Conservation (phyloP, 2,113 vertebrate species). For the Chaetura pelagica region DNA sequence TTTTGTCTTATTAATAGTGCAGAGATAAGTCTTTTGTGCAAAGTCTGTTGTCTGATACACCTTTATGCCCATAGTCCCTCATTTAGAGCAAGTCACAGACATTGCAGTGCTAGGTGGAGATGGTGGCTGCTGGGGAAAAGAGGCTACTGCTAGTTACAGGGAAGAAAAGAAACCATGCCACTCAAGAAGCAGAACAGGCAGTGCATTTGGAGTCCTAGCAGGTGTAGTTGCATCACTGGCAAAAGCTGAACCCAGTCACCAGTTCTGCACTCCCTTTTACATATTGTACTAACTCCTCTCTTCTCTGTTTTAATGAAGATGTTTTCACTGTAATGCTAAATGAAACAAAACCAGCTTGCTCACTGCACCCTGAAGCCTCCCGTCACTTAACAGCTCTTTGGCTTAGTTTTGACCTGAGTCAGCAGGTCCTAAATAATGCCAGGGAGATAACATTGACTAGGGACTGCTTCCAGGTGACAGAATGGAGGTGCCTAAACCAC, state of each 20-base stretch:
- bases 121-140: neutral
- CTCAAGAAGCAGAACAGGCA: neutral
- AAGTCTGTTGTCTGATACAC: neutral
- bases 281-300: neutral
- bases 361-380: neutral
- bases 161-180: neutral
- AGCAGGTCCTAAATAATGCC: neutral
- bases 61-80: rapidly evolving
- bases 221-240: rapidly evolving
- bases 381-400: neutral
- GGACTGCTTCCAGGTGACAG: neutral
- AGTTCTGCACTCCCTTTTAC: neutral
- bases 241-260: neutral
- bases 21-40: too few relatives aligned
- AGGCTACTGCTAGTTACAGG: too few relatives aligned
- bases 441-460: neutral
- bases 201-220: neutral
- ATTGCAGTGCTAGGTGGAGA: neutral
- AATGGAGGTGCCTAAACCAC: neutral
- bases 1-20: neutral
- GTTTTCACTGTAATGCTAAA: neutral
- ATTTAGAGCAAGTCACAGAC: neutral
- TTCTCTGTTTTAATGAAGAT: neutral
- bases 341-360: neutral
- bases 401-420: neutral